Base-by-base conservation (phyloP, 2,888 invertebrate genomes). In the Linnaemya tessellans region DNA sequence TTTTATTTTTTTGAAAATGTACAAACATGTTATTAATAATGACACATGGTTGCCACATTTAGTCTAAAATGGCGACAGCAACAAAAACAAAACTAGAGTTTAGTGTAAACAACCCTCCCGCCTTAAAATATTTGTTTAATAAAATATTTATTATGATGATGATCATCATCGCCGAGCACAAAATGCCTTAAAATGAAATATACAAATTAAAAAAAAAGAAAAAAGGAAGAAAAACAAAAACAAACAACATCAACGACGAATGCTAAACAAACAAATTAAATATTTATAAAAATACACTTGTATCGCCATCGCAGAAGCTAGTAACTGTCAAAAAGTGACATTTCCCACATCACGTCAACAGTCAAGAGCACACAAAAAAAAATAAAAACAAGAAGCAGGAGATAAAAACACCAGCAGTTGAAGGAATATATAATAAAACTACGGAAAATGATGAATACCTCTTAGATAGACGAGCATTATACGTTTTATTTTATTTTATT, bases 241-340 rank as follows among this genome's bases (percentile, higher is more conserved):
- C 20, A 49, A 46, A 65, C 74, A 56, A 30, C 67, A 74, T 18
- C 68, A 60, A 54, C 60, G 49, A 43, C 58, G 71, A 83, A 77
- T 78, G 71, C 82, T 83, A 83, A 83, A 73, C 77, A 84, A 80
- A 86, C 82, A 86, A 86, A 86, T 86, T 84, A 83, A 84, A 86
- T 84, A 86, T 86, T 86, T 84, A 84, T 84, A 80, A 84, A 84
- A 84, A 86, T 75, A 82, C 84, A 84, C 81, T 84, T 84, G 84
- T 84, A 80, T 78, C 68, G 75, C 75, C 79, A 81, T 78, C 83
- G 87, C 87, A 82, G 85, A 82, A 85, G 81, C 85, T 85, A 85
- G 87, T 84, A 88, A 85, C 90, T 90, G 90, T 90, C 90, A 90
- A 89, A 89, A 87, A 89, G 88, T 90, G 90, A 90, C 90, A 90